Evolutionary conservation across 2,113 vertebrate genomes (phyloP).

Genomic region (Elgaria multicarinata): DNA sequence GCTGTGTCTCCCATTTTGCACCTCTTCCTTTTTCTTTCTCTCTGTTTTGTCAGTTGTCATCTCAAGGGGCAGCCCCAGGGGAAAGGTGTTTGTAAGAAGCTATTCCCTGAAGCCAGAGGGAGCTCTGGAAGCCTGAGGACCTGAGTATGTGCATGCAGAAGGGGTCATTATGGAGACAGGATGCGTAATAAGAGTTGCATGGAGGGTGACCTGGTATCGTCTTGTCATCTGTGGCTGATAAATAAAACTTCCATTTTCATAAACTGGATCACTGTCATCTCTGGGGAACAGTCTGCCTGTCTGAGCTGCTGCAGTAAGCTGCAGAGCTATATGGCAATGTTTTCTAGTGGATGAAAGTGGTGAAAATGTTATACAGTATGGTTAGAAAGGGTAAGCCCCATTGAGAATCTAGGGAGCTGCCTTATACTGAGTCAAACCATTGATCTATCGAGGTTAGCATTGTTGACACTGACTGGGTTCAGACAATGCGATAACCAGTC

Average conservation of each 20-base stretch:
- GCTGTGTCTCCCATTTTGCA: background rate
- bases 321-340: background rate
- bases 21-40: background rate
- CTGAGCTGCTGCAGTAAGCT: background rate
- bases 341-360: background rate
- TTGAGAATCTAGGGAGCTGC: background rate
- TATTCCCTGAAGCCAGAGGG: background rate
- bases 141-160: background rate
- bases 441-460: background rate
- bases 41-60: background rate
- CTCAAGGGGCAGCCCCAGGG: background rate
- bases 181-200: background rate
- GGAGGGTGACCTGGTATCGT: background rate
- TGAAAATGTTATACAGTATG: background rate
- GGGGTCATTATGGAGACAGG: background rate
- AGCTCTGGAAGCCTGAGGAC: background rate
- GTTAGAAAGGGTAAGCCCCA: background rate
- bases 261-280: background rate
- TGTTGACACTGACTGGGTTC: background rate
- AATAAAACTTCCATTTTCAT: background rate
- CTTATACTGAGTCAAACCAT: background rate
- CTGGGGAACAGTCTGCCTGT: background rate
- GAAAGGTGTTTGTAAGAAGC: background rate
- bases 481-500: too few relatives aligned
- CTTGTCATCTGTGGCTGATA: conserved; percentile 5